phyloP scores from a whole-genome alignment of 2,888 invertebrate genomes.

The Lepidochitona cinerea region DNA sequence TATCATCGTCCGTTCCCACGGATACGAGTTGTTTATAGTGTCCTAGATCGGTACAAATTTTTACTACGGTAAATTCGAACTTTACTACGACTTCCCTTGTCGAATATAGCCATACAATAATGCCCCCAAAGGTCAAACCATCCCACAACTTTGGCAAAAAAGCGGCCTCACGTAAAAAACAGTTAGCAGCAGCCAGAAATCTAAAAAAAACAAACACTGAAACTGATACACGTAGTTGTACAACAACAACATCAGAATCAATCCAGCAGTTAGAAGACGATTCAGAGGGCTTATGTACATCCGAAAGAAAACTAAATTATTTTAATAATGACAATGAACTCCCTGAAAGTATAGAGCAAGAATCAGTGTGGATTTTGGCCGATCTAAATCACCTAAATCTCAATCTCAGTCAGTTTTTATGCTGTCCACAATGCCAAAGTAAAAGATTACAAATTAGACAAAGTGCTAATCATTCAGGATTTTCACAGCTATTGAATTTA shows the following conservation, averaged over 20 bases:
- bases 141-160: background rate
- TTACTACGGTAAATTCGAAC: too few relatives aligned
- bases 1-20: too few relatives aligned
- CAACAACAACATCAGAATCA: background rate
- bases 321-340: too few relatives aligned
- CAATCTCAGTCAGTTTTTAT: background rate
- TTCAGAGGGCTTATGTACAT: background rate
- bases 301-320: background rate
- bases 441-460: too few relatives aligned
- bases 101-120: too few relatives aligned
- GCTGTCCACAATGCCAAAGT: too few relatives aligned
- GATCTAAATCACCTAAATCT: background rate
- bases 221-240: background rate
- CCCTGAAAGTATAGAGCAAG: background rate
- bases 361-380: too few relatives aligned
- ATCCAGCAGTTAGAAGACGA: background rate
- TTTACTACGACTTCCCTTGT: too few relatives aligned
- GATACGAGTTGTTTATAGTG: too few relatives aligned
- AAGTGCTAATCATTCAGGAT: too few relatives aligned
- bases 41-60: too few relatives aligned
- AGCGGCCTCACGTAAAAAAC: background rate
- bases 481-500: too few relatives aligned
- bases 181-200: background rate
- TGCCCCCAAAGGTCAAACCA: background rate
- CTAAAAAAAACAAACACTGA: background rate